phyloP scores from a whole-genome alignment of 2,113 vertebrate species.

The Oxyura jamaicensis region DNA sequence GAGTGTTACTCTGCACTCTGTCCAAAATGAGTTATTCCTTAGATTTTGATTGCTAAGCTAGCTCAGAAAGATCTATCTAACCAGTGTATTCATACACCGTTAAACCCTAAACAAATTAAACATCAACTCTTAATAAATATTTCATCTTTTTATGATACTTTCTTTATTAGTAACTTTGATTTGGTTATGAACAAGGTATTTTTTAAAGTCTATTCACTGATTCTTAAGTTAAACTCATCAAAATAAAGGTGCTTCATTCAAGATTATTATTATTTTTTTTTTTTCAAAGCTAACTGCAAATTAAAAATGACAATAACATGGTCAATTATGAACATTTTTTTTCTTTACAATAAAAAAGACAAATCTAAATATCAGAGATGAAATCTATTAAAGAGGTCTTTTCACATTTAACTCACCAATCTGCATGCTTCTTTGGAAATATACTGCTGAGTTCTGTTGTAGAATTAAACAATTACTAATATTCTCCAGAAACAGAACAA shows the following conservation, averaged over 20 bases:
- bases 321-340: background rate
- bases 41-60: background rate
- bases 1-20: background rate
- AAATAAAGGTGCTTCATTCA: background rate
- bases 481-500: background rate
- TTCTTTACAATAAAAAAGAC: background rate
- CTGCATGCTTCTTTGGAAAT: background rate
- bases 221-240: background rate
- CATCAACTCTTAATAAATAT: background rate
- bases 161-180: background rate
- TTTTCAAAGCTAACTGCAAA: background rate
- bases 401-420: background rate
- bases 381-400: background rate
- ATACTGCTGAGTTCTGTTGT: background rate
- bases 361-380: background rate
- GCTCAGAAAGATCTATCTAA: background rate
- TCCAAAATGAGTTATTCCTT: background rate
- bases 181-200: background rate
- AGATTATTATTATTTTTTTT: background rate
- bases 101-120: background rate
- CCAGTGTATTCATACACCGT: background rate
- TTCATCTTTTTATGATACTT: background rate
- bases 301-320: background rate
- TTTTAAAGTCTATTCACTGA: background rate
- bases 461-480: background rate